Base-by-base conservation (phyloP, 2,797 vertebrate genomes). In the Alectoris magna region DNA sequence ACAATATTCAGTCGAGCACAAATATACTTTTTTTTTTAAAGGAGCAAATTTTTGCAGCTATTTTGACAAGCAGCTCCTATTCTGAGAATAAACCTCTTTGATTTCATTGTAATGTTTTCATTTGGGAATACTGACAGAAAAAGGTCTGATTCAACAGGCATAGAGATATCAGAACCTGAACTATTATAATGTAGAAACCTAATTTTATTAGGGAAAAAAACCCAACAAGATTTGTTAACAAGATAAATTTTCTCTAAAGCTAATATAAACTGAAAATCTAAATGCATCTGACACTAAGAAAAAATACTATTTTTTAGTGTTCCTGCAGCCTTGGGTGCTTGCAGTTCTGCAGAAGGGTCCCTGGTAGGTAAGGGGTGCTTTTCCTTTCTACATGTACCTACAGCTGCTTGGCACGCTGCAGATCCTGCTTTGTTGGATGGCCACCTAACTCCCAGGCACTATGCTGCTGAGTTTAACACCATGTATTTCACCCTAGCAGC, bases 341-440 rank as follows among this genome's bases (percentile, higher is more conserved):
- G 17, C 4, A 59, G 12, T 46, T 87, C 63, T 89, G 38, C 84
- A 27, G 58, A 63, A 64, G 5, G 5, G 16, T 51, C 26, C 22
- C 36, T 84, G 38, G 12, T 0, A 48, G 11, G 16, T 18, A 51
- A 39, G 48, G 63, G 77, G 43, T 36, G 24, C 3, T 68, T 85
- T 83, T 73, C 48, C n/a, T 21, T 11, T 41, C 39, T 26, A 22
- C 0, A 0, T 82, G 19, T 80, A 15, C 12, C 19, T 58, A 59
- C 13, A 3, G 17, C 13, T 71, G 56, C n/a, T 11, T 73, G 64
- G 51, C 46, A n/a, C 10, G 51, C 68, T 84, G 64, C 24, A 60
- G n/a, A 39, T 31, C 27, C 31, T 13, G 14, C 10, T 22, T 16
- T 49, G 38, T 8, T 63, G 53, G 51, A 64, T 48, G 51, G 58